These are phyloP conservation scores for Julus scandinavius DNA, from an alignment of 2,888 invertebrate species.

Conservation along the genomic window DNA sequence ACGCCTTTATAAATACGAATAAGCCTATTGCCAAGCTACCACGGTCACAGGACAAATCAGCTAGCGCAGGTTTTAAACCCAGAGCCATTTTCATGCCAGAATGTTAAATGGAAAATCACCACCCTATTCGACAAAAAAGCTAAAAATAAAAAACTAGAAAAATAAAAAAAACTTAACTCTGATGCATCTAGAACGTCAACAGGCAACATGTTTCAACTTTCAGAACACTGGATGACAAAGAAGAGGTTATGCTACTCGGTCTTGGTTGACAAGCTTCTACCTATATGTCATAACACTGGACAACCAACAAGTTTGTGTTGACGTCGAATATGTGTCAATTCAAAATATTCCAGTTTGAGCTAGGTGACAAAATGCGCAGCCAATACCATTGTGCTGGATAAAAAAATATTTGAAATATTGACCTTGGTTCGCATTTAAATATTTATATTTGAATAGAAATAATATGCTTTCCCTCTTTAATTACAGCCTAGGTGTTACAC, in stretches of 20 bases:
- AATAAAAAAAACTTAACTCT: no score
- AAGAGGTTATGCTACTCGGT: no score
- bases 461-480: neutral
- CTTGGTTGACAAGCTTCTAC: neutral
- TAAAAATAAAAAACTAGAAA: no score
- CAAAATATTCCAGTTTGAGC: neutral
- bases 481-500: neutral
- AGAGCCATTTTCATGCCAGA: no score
- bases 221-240: no score
- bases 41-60: neutral
- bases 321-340: neutral
- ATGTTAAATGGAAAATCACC: no score
- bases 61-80: neutral
- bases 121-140: no score
- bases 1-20: neutral
- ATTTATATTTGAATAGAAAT: neutral
- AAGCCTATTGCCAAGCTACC: neutral
- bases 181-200: no score
- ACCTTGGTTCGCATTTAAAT: neutral
- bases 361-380: neutral
- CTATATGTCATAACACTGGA: neutral
- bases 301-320: neutral
- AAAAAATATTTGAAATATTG: neutral
- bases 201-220: no score
- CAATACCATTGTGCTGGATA: neutral